Base-by-base conservation (phyloP, 2,113 vertebrate species). In the Spilogale gracilis region DNA sequence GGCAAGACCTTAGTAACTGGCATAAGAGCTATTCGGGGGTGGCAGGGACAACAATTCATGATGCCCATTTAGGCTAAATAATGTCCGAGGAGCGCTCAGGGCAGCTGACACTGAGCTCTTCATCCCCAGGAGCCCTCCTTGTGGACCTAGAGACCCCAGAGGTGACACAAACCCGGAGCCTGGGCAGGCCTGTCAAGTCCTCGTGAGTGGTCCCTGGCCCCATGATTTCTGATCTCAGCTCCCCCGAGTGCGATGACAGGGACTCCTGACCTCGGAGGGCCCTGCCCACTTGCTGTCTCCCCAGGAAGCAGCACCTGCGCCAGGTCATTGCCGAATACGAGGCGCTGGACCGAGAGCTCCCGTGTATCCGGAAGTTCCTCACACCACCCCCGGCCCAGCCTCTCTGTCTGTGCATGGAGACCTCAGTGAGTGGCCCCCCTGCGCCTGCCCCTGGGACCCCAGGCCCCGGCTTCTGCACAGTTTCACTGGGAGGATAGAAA, bases 351-450 rank as follows among this genome's bases (percentile, higher is more conserved):
- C 83, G 95, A 14, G 98, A 98, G 79, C 98, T 98, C 58, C 98
- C 98, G 0, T 98, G 98, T 17, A 98, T 98, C 60, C 96, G 98
- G 43, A 98, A 98, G 82, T 98, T 98, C 63, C 80, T 95, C 30
- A 83, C 27, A 0, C 97, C 97, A 0, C 98, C 98, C 0, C 14
- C 96, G 0, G 78, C 98, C 27, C 98, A 98, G 81, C 98, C 98
- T 2, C 98, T 98, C 48, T 98, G 98, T 38, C 96, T 98, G 18
- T 98, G 98, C 89, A 89, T 98, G 96, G 98, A 99, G 86, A 97
- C 95, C 58, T 83, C 54, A 21, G 98, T 99, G 82, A 98, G 98
- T 32, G 27, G 4, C 8, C 16, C 48, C 25, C 25, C 67, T 38
- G 32, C 32, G 0, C 52, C 8, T 4, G 9, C 5, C 25, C 79